Conservation (phyloP, 2,888 invertebrate genomes). For the Drosophila borealis region DNA sequence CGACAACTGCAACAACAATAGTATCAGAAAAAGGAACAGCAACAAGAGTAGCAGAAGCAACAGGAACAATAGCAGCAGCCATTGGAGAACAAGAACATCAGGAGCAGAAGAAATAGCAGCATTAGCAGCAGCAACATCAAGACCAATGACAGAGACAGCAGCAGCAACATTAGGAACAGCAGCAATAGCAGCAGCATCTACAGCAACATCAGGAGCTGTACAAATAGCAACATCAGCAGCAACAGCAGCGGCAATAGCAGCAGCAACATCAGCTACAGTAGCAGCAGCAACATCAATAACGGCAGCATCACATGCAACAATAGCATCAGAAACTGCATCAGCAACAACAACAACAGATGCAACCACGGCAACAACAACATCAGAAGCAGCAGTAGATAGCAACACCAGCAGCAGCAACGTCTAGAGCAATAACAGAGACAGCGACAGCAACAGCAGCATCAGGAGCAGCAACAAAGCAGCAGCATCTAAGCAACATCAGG, state of each 20-base stretch:
- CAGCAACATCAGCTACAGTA: neutral
- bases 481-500: constrained; percentile 2
- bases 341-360: neutral
- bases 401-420: no score
- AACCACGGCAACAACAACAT: neutral
- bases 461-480: constrained; percentile 5
- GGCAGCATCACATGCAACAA: constrained; percentile 1
- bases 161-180: constrained; percentile 20
- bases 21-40: constrained; percentile 21
- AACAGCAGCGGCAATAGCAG: constrained; percentile 21
- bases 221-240: constrained; percentile 3
- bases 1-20: neutral
- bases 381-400: no score
- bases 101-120: neutral
- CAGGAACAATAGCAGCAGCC: constrained; percentile 27
- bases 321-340: neutral
- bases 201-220: constrained; percentile 26
- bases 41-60: constrained; percentile 18
- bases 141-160: constrained; percentile 39
- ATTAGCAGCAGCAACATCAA: constrained; percentile 11
- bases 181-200: constrained; percentile 14
- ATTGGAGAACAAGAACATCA: constrained; percentile 10
- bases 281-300: constrained; percentile 12
- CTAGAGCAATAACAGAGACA: constrained; percentile 48
- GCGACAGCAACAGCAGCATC: constrained; percentile 1